A percentile compares a stretch with the other conserved stretches of the same genome.
Evolutionary conservation across 2,888 invertebrate genomes (phyloP).

Genomic region (Auanema sp.): DNA sequence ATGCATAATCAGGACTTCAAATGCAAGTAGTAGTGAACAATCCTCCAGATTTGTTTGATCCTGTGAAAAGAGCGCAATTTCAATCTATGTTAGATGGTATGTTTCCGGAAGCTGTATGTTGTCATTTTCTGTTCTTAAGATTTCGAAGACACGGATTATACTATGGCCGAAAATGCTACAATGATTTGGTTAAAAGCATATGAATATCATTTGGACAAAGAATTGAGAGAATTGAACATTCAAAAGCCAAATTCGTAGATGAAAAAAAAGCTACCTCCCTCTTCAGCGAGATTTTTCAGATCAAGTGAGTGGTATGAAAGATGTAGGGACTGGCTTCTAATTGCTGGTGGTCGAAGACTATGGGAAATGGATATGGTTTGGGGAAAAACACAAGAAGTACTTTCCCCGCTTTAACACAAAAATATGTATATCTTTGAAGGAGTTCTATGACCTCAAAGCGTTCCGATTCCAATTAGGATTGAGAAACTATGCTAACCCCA

Average conservation of each 20-base stretch:
- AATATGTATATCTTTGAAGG: conserved; percentile 11
- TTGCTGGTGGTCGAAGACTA: conserved; percentile 57
- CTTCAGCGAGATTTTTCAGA: conserved; percentile 7
- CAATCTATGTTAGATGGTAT: conserved; percentile 42
- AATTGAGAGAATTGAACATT: conserved; percentile 41
- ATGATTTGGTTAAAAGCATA: conserved; percentile 62
- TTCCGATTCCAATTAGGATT: conserved; percentile 63
- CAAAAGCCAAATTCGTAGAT: conserved; percentile 36
- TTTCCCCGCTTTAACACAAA: too few relatives aligned
- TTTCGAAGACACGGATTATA: conserved; percentile 54
- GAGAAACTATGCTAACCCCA: conserved; percentile 59
- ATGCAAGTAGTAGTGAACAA: conserved; percentile 62
- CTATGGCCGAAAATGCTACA: conserved; percentile 61
- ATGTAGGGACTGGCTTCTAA: conserved; percentile 57
- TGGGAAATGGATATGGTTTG: conserved; percentile 63
- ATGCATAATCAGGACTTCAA: conserved; percentile 55
- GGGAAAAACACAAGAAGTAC: conserved; percentile 25
- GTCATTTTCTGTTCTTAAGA: conserved; percentile 17
- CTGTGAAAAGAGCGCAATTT: conserved; percentile 35
- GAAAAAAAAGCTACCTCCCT: neutral
- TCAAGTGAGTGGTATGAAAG: conserved; percentile 55
- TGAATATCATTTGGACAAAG: conserved; percentile 48
- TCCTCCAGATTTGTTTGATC: conserved; percentile 57
- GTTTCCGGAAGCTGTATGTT: neutral
- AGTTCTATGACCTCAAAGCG: conserved; percentile 42